These are phyloP conservation scores for Bos indicus DNA, from an alignment of 2,113 vertebrate species.

Conservation along the genomic window DNA sequence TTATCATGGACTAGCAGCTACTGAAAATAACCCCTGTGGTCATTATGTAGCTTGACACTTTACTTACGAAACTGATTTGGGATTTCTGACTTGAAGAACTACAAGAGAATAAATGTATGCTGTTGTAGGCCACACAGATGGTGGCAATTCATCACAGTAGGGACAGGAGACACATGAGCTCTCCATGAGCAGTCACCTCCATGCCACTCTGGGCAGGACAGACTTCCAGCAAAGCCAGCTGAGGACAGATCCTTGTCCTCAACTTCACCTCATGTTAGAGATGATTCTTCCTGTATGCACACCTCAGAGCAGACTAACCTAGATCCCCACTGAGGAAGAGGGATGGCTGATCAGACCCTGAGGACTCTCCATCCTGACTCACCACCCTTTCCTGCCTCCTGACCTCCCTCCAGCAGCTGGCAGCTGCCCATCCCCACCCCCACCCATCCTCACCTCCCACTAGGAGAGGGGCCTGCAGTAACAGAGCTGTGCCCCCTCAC, in stretches of 20 bases:
- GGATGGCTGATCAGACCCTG: fast-evolving
- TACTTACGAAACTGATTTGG: not conserved
- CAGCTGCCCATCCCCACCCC: not conserved
- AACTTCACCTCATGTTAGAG: not conserved
- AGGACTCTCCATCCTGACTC: not conserved
- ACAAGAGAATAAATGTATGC: not conserved
- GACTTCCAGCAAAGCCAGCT: not conserved
- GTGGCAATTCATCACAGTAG: not conserved
- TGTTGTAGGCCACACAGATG: not conserved
- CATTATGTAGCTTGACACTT: not conserved
- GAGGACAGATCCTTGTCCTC: fast-evolving
- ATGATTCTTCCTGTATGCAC: fast-evolving
- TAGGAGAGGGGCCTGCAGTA: too few relatives aligned
- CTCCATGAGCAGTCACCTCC: not conserved
- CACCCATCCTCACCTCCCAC: fast-evolving
- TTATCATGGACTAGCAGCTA: not conserved
- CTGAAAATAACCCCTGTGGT: too few relatives aligned
- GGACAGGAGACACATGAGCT: not conserved
- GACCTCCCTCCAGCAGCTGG: not conserved
- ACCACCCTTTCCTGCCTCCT: not conserved
- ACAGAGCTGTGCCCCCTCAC: not conserved
- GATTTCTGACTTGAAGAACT: not conserved
- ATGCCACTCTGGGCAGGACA: too few relatives aligned
- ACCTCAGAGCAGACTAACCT: not conserved
- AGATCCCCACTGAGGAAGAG: not conserved